Evolutionary conservation across 2,888 invertebrate genomes (phyloP), one percentile per base, ranked within the genome.

Genomic region (Dione vanillae): DNA sequence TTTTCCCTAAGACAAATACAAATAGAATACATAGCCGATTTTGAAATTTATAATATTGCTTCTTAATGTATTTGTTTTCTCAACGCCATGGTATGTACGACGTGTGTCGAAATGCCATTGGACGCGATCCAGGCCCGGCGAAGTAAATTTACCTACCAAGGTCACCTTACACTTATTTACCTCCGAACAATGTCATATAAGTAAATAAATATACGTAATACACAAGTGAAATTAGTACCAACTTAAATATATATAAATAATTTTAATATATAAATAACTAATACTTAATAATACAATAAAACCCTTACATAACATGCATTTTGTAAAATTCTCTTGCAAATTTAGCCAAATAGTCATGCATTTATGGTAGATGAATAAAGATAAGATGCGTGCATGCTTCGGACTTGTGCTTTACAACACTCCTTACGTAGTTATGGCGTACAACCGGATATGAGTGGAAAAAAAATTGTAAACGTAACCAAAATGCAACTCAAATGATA

Each of bases 401-500:
- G 79, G 79, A 78, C 78, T 75, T 65, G 81, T 81, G 83, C 80
- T 67, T 72, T 64, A 78, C 79, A 74, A 78, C 78, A 78, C 77
- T 67, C 75, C 65, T 69, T 56, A 37, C 66, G 79, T 80, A 82
- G 82, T 81, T 81, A 83, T 82, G 83, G 82, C 82, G 78, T 76
- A 75, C 77, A 77, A 77, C 73, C 35, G 37, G 19, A 72, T 6
- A 19, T 72, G 71, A 62, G 67, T 73, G 27, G 0, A 43, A 72
- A 71, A 72, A 76, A 69, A 72, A 72, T 66, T 69, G 66, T 61
- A 67, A 72, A 85, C 83, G 75, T 70, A 82, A 79, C 66, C 67
- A 64, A 67, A 72, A 68, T 69, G 74, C 70, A 78, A 76, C 56
- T 72, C 61, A 74, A 74, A 71, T 47, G 43, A 45, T 16, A 67